Evolutionary conservation across 30 jellyfish, hydroid and myxozoan species (phyloP), one percentile per base, ranked within the genome.

Genomic region (Rhopilema esculentum): DNA sequence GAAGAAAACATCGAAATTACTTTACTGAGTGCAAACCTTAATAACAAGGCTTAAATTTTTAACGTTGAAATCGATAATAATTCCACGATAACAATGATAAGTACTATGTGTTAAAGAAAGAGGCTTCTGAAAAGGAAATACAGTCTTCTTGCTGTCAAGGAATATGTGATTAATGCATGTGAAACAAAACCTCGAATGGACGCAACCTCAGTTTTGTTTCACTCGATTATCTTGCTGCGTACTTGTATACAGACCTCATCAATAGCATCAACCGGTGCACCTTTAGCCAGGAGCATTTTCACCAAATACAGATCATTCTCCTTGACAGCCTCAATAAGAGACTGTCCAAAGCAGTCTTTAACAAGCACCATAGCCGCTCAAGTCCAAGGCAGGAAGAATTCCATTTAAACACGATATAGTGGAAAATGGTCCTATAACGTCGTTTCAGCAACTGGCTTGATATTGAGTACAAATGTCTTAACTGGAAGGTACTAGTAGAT

Each of bases 291-390:
- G 51, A 92, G 62, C 49, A 76, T 53, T 66, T 92, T 87, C 74
- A 87, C 97, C 23, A 92, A 71, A 27, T 49, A 82, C 12, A 82
- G 84, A 75, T 92, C 98, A 50, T 87, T 85, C 48, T 87, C 98
- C 66, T 92, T 92, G 22, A 92, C 98, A 8, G 98, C 98, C 26
- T 92, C 98, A 0, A 92, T 80, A 40, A 91, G 53, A 0, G 97
- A 74, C 66, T 70, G 83, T 62, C 88, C 93, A 74, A 85, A 85
- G 53, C 62, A 49, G 27, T 28, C 83, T 68, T 68, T 30, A 1
- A 29, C 79, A 51, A 78, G 72, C 23, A 19, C 79, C 92, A 83
- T 83, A 6, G 4, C 31, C 19, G 22, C 15, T 40, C 57, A 40
- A 12, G 57, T 40, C 57, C 57, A 40, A 40, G 9, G 57, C 49